A percentile compares a stretch with the other conserved stretches of the same genome.
phyloP scores from a whole-genome alignment of 2,113 vertebrate species.

The Anarhynchus alexandrinus region DNA sequence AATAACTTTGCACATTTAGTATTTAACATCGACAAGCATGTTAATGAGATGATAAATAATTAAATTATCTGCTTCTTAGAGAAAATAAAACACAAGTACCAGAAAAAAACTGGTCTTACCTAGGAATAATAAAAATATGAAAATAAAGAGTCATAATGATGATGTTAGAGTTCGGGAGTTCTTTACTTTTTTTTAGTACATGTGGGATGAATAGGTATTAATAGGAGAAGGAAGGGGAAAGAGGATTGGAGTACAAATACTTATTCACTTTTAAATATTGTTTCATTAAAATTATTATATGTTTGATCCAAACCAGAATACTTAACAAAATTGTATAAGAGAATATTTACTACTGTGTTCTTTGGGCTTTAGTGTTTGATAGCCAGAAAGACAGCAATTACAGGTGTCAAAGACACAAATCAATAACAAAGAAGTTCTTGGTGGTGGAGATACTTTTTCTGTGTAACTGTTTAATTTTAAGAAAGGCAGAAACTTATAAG shows the following conservation, averaged over 20 bases:
- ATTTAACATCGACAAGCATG: background rate
- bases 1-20: background rate
- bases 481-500: background rate
- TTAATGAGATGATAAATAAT: constrained; percentile 53
- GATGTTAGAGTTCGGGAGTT: background rate
- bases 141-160: background rate
- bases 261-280: background rate
- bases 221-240: background rate
- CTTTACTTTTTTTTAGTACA: background rate
- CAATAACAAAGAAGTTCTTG: background rate
- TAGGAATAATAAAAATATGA: background rate
- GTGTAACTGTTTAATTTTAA: background rate
- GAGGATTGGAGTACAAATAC: background rate
- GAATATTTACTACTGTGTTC: background rate
- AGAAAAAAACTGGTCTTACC: background rate
- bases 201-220: constrained; percentile 17
- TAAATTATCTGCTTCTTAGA: constrained; percentile 9
- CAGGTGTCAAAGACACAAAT: background rate
- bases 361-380: background rate
- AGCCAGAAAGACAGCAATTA: background rate
- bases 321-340: background rate
- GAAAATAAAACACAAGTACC: background rate
- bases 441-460: background rate
- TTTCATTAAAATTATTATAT: background rate
- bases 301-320: background rate